Percentiles rank a stretch among this genome's conserved stretches.
Conservation (phyloP, 2,113 vertebrate genomes). For the Tonatia bakeri region DNA sequence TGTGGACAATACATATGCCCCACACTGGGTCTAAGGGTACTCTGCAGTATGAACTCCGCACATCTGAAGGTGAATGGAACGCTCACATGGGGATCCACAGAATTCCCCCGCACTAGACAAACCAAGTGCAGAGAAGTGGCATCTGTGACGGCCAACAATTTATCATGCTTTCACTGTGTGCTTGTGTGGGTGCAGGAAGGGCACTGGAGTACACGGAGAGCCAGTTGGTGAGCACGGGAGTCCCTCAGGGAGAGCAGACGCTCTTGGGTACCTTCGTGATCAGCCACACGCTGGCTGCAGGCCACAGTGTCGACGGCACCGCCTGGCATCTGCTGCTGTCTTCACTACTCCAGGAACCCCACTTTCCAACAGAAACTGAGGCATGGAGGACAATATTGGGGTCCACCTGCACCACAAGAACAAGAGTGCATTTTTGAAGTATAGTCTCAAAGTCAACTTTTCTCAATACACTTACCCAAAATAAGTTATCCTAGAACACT, state of each 20-base stretch:
- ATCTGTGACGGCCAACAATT: not conserved
- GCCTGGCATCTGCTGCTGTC: not conserved
- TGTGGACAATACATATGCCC: not conserved
- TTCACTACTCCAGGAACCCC: not conserved
- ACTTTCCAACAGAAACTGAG: constrained; percentile 59
- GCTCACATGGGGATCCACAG: not conserved
- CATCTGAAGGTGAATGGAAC: not conserved
- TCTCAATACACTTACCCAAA: not conserved
- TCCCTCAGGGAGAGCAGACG: not conserved
- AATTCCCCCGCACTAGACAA: not conserved
- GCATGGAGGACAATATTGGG: constrained; percentile 59
- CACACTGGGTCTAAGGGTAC: not conserved
- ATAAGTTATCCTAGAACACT: not conserved
- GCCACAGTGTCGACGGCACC: not conserved
- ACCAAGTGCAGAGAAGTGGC: not conserved
- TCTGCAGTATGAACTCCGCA: not conserved
- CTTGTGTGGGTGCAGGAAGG: not conserved
- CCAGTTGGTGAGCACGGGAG: not conserved
- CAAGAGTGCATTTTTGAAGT: not conserved
- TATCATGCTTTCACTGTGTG: not conserved
- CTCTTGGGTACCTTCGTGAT: constrained; percentile 67
- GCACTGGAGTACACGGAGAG: not conserved
- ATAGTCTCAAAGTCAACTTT: not conserved
- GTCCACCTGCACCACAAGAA: constrained; percentile 57
- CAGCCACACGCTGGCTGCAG: constrained; percentile 63